phyloP scores from a whole-genome alignment of 2,888 invertebrate species.

The Watsonalla binaria region DNA sequence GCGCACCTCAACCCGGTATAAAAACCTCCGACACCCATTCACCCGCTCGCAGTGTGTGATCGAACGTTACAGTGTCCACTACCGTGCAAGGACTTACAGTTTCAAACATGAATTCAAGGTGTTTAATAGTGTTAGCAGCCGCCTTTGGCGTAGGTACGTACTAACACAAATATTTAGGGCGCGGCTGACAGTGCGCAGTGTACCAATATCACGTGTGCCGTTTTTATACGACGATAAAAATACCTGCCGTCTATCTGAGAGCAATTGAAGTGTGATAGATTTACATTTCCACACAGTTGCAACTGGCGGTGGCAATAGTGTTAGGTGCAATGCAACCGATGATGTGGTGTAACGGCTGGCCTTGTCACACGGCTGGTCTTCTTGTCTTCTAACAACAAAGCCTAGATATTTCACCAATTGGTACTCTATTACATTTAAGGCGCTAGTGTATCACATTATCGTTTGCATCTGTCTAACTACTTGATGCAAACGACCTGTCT shows the following conservation, averaged over 20 bases:
- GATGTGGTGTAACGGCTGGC: slow-evolving; percentile 40
- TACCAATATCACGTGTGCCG: slow-evolving; percentile 21
- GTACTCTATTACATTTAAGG: not conserved
- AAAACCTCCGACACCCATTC: slow-evolving; percentile 74
- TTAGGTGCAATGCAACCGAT: slow-evolving; percentile 41
- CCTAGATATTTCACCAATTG: not conserved
- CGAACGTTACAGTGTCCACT: slow-evolving; percentile 74
- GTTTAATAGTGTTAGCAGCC: slow-evolving; percentile 80
- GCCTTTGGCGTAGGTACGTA: slow-evolving; percentile 85
- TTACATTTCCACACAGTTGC: slow-evolving; percentile 45
- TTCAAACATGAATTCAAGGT: slow-evolving; percentile 75
- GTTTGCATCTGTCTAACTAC: not conserved
- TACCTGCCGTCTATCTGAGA: slow-evolving; percentile 40
- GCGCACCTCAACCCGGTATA: slow-evolving; percentile 71
- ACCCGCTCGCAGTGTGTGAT: slow-evolving; percentile 78
- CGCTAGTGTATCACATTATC: not conserved
- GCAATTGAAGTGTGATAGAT: slow-evolving; percentile 48
- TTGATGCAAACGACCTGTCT: slow-evolving; percentile 24
- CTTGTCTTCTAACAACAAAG: not conserved
- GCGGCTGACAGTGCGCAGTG: slow-evolving; percentile 42
- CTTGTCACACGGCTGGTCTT: slow-evolving; percentile 18
- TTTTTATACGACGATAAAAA: slow-evolving; percentile 29
- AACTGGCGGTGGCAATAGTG: slow-evolving; percentile 37
- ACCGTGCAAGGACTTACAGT: slow-evolving; percentile 71
- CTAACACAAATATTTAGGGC: slow-evolving; percentile 68